Evolutionary conservation across 2,888 invertebrate species (phyloP), one percentile per base, ranked within the genome.

Genomic region (Isotomurus palustris): DNA sequence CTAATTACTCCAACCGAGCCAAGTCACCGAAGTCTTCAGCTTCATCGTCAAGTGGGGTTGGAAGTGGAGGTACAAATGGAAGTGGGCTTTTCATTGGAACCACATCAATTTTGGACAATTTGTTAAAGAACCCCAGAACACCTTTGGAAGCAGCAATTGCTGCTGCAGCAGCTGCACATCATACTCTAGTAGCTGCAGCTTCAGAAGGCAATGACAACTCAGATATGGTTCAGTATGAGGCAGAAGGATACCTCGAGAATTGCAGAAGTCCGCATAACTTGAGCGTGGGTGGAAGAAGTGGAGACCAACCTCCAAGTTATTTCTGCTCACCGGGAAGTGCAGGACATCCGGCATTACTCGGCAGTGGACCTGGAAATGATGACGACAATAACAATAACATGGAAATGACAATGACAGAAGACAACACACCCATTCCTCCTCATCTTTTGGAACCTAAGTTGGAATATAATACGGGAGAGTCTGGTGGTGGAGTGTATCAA

Each of bases 41-140:
- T 40, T 56, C 58, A 32, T 47, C 49, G 22, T 14, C 28, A 8
- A 25, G 21, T 8, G 54, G 24, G 12, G 21, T 50, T 6, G 60
- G 60, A 44, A 49, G 55, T 56, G 61, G 55, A 53, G 59, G 62
- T 57, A 59, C 62, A 60, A 62, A 62, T 53, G 60, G 58, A 55
- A 64, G 60, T 57, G 57, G 67, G 50, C 55, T 66, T 52, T 69
- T 66, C 47, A 62, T 69, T 38, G 69, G 67, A 57, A 64, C 68
- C 24, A 70, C 70, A 27, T 69, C 68, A 60, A 70, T 70, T 67
- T 61, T 70, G 64, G 70, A 70, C 59, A 70, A 70, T 63, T 64
- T 69, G 62, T 66, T 70, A 58, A 69, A 69, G 56, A 69, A 70
- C 50, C 67, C 67, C 36, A 58, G 66, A 54, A 65, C 61, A 27